Percentiles rank a stretch among this genome's conserved stretches.
phyloP scores from a whole-genome alignment of 37 sponge, comb jelly and placozoan species.

The Oopsacas minuta region DNA sequence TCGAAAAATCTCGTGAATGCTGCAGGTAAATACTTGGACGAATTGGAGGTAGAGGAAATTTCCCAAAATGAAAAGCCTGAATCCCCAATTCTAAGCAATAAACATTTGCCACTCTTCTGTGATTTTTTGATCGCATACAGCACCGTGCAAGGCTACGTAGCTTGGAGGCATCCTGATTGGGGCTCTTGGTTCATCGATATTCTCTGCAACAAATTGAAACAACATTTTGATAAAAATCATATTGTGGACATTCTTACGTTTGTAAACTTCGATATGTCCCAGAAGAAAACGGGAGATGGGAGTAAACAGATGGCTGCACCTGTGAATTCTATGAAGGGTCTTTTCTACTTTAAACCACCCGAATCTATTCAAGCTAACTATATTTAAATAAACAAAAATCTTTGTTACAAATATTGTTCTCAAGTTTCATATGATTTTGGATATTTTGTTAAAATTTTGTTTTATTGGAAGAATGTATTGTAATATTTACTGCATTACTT shows the following conservation, averaged over 20 bases:
- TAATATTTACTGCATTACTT: too few species aligned
- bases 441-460: neutral
- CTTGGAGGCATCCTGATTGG: neutral
- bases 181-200: neutral
- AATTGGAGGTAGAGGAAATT: neutral
- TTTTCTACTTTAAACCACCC: neutral
- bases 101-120: neutral
- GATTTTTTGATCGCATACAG: conserved; percentile 3
- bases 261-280: neutral
- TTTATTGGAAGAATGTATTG: too few species aligned
- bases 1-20: neutral
- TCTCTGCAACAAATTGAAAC: neutral
- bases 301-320: neutral
- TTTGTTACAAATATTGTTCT: too few species aligned
- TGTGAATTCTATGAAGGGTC: neutral
- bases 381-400: neutral
- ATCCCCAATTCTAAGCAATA: neutral
- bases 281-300: neutral
- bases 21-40: neutral
- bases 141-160: neutral
- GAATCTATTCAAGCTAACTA: neutral
- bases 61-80: too few species aligned
- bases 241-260: neutral
- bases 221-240: neutral
- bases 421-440: neutral